Evolutionary conservation across 1,140 invertebrate genomes (phyloP), one percentile per base, ranked within the genome.

Genomic region (Melipona quadrifasciata): DNA sequence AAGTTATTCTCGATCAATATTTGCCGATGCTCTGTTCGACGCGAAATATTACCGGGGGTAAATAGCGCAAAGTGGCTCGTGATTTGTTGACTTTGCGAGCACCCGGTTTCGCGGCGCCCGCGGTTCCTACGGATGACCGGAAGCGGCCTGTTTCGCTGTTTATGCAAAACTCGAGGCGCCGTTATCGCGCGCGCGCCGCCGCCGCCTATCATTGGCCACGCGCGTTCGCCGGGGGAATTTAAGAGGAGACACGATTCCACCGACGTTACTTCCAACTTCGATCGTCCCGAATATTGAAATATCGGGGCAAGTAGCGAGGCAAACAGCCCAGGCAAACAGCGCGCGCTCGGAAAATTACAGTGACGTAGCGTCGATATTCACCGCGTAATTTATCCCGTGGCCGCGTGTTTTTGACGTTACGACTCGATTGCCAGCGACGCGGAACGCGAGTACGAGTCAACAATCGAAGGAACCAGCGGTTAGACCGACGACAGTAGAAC

Each of bases 21-120:
- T 80, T 84, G 34, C 27, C 57, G 24, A 47, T 61, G 70, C 2
- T 67, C 24, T 5, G 21, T 31, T 51, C 27, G 39, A 34, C 27
- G 31, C 17, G n/a, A 73, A 80, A 80, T 72, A 57, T 73, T 10
- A 8, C 39, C 39, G 24, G 1, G 19, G 21, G 80, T 31, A 86
- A 82, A 82, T 53, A 76, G 21, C 4, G 21, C n/a, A 78, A 88
- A 88, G 79, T 89, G 78, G 51, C 51, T 39, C 24, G 65, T 65
- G 84, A 89, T 80, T 86, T 80, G 86, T 89, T 80, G 75, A 88
- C 71, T 31, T 76, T 73, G 72, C 71, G 31, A n/a, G 47, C 27
- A 16, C 34, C 21, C 31, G 39, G 39, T 39, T 39, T 39, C 39
- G 39, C 39, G 39, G 39, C 39, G 67, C 82, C 55, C 76, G 81